A percentile compares a stretch with the other conserved stretches of the same genome.
phyloP scores from a whole-genome alignment of 2,113 vertebrate genomes.

The Xiphias gladius region DNA sequence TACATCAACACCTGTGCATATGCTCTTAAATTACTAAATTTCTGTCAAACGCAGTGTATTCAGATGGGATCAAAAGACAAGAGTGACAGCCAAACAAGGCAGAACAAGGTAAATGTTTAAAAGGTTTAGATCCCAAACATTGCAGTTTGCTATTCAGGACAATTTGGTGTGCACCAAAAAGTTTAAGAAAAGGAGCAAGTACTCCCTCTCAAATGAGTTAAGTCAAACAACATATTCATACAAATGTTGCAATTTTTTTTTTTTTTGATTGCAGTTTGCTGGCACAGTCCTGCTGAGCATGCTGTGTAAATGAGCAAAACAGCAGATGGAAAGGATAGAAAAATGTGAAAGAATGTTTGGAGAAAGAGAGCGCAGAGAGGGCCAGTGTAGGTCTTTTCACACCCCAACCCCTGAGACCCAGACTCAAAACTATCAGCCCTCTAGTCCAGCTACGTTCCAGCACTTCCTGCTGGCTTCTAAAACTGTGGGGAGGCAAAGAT shows the following conservation, averaged over 20 bases:
- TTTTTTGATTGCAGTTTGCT: constrained; percentile 8
- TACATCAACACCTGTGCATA: constrained; percentile 6
- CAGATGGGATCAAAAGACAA: constrained; percentile 29
- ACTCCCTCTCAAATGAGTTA: constrained; percentile 4
- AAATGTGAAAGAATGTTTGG: constrained; percentile 49
- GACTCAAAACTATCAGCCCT: constrained; percentile 17
- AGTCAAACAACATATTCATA: constrained; percentile 31
- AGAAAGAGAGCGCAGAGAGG: constrained; percentile 1
- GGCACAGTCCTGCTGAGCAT: not conserved
- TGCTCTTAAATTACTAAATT: constrained; percentile 35
- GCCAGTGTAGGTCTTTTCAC: constrained; percentile 25
- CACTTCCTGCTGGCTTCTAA: not conserved
- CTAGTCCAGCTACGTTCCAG: not conserved
- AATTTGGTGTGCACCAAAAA: not conserved
- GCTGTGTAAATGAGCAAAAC: constrained; percentile 46
- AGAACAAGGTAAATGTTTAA: not conserved
- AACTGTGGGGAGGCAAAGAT: constrained; percentile 9
- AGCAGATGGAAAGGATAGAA: not conserved
- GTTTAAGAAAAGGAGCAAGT: not conserved
- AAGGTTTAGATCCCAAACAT: not conserved
- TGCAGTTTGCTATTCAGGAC: not conserved
- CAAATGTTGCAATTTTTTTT: constrained; percentile 35
- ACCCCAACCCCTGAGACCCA: constrained; percentile 12
- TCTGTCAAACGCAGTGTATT: constrained; percentile 30
- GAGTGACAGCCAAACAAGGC: constrained; percentile 4